Percentiles rank a stretch among this genome's conserved stretches.
phyloP scores from a whole-genome alignment of 2,797 vertebrate genomes.

The Manis javanica region DNA sequence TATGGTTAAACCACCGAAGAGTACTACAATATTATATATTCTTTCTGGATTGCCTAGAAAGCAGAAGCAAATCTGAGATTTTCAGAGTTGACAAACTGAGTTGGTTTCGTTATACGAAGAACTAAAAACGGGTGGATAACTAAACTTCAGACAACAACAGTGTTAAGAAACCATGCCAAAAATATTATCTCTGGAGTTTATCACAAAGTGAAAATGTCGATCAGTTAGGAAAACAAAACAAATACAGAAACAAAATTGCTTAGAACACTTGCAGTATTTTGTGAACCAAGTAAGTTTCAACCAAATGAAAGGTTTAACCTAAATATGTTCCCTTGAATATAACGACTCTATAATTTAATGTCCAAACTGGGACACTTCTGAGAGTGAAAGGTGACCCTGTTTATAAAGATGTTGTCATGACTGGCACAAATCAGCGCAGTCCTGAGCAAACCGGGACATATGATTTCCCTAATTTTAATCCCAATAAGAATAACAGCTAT shows the following conservation, averaged over 20 bases:
- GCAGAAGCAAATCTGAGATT: neutral
- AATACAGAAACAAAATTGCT: neutral
- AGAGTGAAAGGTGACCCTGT: neutral
- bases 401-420: neutral
- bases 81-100: neutral
- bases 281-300: neutral
- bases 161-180: neutral
- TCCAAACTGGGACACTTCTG: neutral
- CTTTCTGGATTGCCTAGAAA: neutral
- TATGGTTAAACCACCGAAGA: neutral
- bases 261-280: neutral
- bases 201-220: slow-evolving; percentile 52
- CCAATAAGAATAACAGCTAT: neutral
- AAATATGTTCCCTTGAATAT: neutral
- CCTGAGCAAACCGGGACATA: neutral
- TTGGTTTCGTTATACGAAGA: neutral
- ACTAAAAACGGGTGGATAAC: slow-evolving; percentile 11
- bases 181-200: neutral
- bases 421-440: neutral
- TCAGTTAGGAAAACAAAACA: neutral
- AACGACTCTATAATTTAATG: neutral
- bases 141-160: neutral
- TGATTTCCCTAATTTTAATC: neutral
- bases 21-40: neutral
- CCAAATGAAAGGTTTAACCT: neutral